phyloP scores from a whole-genome alignment of 2,797 vertebrate species.

The Siniperca scherzeri region DNA sequence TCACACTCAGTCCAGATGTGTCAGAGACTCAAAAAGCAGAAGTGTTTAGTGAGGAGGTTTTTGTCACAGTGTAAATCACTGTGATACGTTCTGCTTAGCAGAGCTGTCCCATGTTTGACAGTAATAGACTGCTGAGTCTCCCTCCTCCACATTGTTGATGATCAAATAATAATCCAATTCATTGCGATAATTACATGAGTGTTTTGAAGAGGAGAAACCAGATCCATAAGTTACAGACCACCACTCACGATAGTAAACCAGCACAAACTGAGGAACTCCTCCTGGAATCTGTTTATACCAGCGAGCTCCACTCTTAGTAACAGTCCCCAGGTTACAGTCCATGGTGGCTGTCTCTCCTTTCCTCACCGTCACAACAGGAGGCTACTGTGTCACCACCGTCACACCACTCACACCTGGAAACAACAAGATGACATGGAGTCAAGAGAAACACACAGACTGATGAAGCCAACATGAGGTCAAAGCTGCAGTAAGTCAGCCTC shows the following conservation, averaged over 20 bases:
- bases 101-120: slow-evolving; percentile 5
- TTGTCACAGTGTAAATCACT: slow-evolving; percentile 64
- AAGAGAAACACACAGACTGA: slow-evolving; percentile 52
- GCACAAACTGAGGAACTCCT: slow-evolving; percentile 14
- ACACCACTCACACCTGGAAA: slow-evolving; percentile 76
- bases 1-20: too few relatives aligned
- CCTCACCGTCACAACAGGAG: slow-evolving; percentile 56
- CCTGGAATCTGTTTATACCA: slow-evolving; percentile 48
- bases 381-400: slow-evolving; percentile 74
- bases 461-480: slow-evolving; percentile 40
- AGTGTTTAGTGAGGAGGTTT: slow-evolving; percentile 53
- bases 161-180: slow-evolving; percentile 53
- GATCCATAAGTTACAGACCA: not conserved
- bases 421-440: slow-evolving; percentile 60
- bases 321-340: slow-evolving; percentile 69
- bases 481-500: slow-evolving; percentile 30
- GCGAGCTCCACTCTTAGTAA: not conserved
- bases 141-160: slow-evolving; percentile 55
- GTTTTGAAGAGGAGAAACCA: slow-evolving; percentile 58
- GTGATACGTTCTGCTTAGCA: not conserved
- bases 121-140: slow-evolving; percentile 67
- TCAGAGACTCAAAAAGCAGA: slow-evolving; percentile 20
- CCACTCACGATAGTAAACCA: too few relatives aligned
- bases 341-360: slow-evolving; percentile 68
- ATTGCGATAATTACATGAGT: slow-evolving; percentile 14